Conservation (phyloP, 2,888 invertebrate genomes). For the Cephus spinipes region DNA sequence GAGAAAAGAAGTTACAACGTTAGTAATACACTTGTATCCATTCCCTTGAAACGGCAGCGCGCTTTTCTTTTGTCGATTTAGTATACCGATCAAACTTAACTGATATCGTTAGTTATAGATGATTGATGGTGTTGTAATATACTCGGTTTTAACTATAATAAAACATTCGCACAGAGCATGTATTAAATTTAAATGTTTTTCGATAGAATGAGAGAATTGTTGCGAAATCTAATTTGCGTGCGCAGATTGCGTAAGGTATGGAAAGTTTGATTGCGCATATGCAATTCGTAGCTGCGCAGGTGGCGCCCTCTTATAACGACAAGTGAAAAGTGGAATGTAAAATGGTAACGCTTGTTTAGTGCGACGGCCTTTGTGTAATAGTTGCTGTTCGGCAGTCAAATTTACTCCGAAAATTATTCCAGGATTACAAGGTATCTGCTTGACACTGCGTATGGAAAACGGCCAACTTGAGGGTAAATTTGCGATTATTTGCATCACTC, state of each 20-base stretch:
- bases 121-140: neutral
- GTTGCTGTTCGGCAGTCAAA: neutral
- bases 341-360: neutral
- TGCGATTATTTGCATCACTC: neutral
- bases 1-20: neutral
- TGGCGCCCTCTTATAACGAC: neutral
- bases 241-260: neutral
- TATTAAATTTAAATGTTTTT: neutral
- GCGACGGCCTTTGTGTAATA: neutral
- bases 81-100: neutral
- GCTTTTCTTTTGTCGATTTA: neutral
- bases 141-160: neutral
- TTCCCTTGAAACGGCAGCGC: neutral
- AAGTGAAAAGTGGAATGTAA: neutral
- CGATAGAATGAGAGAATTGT: neutral
- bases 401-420: neutral
- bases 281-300: neutral
- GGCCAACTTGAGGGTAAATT: neutral
- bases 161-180: neutral
- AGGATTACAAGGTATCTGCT: neutral
- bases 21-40: neutral
- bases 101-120: neutral
- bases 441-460: neutral
- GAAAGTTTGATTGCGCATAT: neutral
- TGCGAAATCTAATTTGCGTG: neutral